phyloP scores from a whole-genome alignment of 2,797 vertebrate species.

The Crocodylus rhombifer region DNA sequence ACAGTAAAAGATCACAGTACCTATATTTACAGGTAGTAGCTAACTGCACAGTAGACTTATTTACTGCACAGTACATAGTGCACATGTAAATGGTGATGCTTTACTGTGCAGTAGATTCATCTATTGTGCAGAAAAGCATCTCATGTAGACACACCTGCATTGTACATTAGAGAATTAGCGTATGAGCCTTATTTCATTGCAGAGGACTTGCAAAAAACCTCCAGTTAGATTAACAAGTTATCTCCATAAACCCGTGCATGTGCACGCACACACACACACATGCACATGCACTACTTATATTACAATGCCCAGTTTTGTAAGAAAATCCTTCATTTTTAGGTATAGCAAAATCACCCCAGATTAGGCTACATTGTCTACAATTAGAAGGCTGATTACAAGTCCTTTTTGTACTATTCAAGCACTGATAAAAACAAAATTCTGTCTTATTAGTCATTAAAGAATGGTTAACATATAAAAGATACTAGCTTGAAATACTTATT shows the following conservation, averaged over 20 bases:
- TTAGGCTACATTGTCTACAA: not conserved
- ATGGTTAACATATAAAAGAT: not conserved
- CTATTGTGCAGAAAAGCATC: no score
- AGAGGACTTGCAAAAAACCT: not conserved
- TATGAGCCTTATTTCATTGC: not conserved
- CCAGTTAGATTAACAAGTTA: not conserved
- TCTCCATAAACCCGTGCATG: not conserved
- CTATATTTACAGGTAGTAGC: no score
- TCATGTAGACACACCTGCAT: not conserved
- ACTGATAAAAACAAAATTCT: not conserved
- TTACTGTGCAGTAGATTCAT: no score
- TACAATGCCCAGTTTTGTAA: not conserved
- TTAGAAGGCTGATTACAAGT: not conserved
- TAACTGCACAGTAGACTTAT: no score
- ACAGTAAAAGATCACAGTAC: no score
- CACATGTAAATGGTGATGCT: no score
- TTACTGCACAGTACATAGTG: not conserved
- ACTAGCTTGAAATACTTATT: not conserved
- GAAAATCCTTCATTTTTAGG: not conserved
- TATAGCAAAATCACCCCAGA: not conserved
- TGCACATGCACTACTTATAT: not conserved
- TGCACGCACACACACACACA: not conserved
- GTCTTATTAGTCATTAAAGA: not conserved
- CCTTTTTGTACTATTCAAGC: not conserved
- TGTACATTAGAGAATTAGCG: not conserved